These are phyloP conservation scores for Drosophila anceps DNA, from an alignment of 2,888 invertebrate genomes.

Conservation along the genomic window DNA sequence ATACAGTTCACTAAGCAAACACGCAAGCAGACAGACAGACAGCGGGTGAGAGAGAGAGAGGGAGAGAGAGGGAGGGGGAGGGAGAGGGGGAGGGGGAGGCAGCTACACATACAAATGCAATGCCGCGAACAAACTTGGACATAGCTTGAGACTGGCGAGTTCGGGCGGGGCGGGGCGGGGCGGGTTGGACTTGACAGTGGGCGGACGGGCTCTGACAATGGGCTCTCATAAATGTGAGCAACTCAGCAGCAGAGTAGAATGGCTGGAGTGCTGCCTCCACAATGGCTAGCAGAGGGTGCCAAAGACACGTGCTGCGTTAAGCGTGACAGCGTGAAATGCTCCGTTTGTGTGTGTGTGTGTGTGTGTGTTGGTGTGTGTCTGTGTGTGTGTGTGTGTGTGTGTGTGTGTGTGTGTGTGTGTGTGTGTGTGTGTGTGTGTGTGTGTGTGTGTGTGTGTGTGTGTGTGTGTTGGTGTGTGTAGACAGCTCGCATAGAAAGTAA, in stretches of 20 bases:
- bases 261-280: slow-evolving; percentile 27
- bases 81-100: neutral
- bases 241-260: slow-evolving; percentile 67
- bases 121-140: slow-evolving; percentile 30
- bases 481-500: slow-evolving; percentile 33
- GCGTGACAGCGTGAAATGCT: slow-evolving; percentile 52
- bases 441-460: neutral
- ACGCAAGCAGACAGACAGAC: slow-evolving; percentile 27
- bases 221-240: slow-evolving; percentile 63
- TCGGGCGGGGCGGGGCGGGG: neutral
- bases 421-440: too few relatives aligned
- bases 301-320: slow-evolving; percentile 64
- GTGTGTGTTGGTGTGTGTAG: slow-evolving; percentile 9
- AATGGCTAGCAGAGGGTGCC: slow-evolving; percentile 33
- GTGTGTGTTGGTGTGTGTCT: neutral
- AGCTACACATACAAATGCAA: slow-evolving; percentile 7
- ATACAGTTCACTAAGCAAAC: slow-evolving; percentile 71
- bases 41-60: too few relatives aligned
- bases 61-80: neutral
- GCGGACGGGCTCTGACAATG: slow-evolving; percentile 8
- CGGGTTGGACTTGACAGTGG: neutral
- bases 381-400: slow-evolving; percentile 7
- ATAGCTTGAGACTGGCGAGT: slow-evolving; percentile 2
- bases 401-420: neutral
- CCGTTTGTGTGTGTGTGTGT: too few relatives aligned